Evolutionary conservation across 2,888 invertebrate genomes (phyloP).

Genomic region (Boloria euphrosyne): DNA sequence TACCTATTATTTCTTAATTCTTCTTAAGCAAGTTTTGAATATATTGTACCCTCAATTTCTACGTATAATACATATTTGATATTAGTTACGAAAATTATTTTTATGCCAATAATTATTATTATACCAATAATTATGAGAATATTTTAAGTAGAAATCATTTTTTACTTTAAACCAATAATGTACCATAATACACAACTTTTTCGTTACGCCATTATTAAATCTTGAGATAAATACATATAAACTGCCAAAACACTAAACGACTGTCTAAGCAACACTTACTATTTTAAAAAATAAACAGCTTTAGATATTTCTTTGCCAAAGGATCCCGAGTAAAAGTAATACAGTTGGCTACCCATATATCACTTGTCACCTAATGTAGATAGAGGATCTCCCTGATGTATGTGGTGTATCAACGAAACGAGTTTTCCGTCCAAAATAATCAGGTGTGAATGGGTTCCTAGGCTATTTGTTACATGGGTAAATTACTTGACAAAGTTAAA

Average conservation of each 20-base stretch:
- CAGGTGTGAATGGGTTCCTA: conserved; percentile 21
- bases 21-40: no score
- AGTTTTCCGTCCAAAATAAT: conserved; percentile 27
- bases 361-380: conserved; percentile 32
- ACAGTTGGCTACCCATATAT: conserved; percentile 25
- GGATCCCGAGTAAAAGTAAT: conserved; percentile 23
- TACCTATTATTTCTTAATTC: not conserved
- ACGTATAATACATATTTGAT: no score
- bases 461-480: conserved; percentile 2
- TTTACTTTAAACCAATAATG: no score
- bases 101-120: no score
- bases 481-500: not conserved
- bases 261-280: not conserved
- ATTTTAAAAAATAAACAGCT: conserved; percentile 6
- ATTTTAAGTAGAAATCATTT: no score
- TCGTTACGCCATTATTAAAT: not conserved
- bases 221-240: not conserved
- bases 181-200: no score
- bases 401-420: conserved; percentile 24
- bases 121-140: no score
- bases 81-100: no score
- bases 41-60: no score
- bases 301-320: conserved; percentile 7
- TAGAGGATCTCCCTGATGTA: conserved; percentile 26
- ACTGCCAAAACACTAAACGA: not conserved